phyloP scores from a whole-genome alignment of 2,888 invertebrate species.

The Dromius quadrimaculatus region DNA sequence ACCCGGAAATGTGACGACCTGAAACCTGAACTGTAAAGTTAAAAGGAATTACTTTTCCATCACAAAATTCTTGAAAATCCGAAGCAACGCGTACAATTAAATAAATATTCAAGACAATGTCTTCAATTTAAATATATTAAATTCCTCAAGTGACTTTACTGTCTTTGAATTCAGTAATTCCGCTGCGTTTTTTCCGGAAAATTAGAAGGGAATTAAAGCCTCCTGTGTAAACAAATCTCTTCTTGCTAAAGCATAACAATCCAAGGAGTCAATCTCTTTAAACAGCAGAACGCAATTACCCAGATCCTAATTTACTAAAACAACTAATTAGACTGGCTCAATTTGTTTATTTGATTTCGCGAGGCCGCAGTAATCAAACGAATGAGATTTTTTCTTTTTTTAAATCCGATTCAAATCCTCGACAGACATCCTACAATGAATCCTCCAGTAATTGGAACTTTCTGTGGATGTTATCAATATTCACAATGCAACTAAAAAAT shows the following conservation, averaged over 20 bases:
- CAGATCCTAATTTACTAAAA: constrained; percentile 42
- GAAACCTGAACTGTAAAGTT: not conserved
- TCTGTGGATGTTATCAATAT: too few relatives aligned
- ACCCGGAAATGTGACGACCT: constrained; percentile 9
- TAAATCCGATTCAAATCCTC: constrained; percentile 13
- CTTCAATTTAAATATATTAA: too few relatives aligned
- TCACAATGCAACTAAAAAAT: too few relatives aligned
- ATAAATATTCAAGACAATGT: constrained; percentile 41
- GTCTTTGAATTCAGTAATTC: constrained; percentile 43
- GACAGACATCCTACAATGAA: too few relatives aligned
- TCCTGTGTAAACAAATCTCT: constrained; percentile 9
- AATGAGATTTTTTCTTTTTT: constrained; percentile 34
- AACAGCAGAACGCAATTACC: constrained; percentile 39
- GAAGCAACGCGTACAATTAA: constrained; percentile 35
- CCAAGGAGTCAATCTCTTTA: constrained; percentile 25
- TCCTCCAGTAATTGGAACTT: too few relatives aligned
- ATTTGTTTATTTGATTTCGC: constrained; percentile 45
- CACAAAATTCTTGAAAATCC: not conserved
- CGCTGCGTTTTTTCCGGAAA: not conserved
- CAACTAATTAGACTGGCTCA: constrained; percentile 45
- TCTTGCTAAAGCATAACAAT: not conserved
- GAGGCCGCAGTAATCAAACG: constrained; percentile 41
- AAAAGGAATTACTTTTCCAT: not conserved
- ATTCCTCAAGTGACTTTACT: too few relatives aligned
- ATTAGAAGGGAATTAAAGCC: constrained; percentile 13